Conservation (phyloP, 1,140 invertebrate genomes). For the Drosophila lacertosa region DNA sequence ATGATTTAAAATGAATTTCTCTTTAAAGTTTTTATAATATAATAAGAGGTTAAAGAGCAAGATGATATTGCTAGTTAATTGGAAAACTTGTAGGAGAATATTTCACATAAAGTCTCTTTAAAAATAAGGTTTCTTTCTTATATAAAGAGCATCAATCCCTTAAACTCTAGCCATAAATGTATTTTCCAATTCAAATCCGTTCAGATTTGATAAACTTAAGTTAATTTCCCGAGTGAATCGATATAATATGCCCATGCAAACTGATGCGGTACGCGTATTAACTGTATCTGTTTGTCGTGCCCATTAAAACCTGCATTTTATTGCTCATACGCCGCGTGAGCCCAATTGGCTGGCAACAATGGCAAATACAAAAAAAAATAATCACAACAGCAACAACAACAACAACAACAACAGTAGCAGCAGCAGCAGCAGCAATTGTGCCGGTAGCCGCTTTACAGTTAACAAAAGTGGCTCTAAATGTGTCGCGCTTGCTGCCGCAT, state of each 20-base stretch:
- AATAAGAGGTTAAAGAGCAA: too few relatives aligned
- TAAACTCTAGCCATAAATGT: too few relatives aligned
- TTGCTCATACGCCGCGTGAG: constrained; percentile 45
- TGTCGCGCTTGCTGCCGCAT: constrained; percentile 20
- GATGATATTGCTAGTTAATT: too few relatives aligned
- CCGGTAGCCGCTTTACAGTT: constrained; percentile 34
- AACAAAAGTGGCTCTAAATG: constrained; percentile 38
- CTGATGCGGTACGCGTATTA: constrained; percentile 10
- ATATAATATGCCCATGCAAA: constrained; percentile 14
- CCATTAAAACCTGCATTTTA: constrained; percentile 41
- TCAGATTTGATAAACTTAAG: too few relatives aligned
- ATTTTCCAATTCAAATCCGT: too few relatives aligned
- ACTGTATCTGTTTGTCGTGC: constrained; percentile 26
- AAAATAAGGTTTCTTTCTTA: too few relatives aligned
- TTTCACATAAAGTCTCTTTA: too few relatives aligned
- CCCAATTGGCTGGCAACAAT: constrained; percentile 32
- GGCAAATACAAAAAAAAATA: neutral
- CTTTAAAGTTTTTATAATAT: too few relatives aligned
- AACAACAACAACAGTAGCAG: constrained; percentile 20
- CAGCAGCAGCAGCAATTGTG: constrained; percentile 19
- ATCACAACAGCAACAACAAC: constrained; percentile 4
- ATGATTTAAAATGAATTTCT: too few relatives aligned
- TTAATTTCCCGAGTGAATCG: neutral
- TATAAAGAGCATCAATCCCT: too few relatives aligned
- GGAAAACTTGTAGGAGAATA: too few relatives aligned